Evolutionary conservation across 2,888 invertebrate species (phyloP), one percentile per base, ranked within the genome.

Genomic region (Coleophora deauratella): DNA sequence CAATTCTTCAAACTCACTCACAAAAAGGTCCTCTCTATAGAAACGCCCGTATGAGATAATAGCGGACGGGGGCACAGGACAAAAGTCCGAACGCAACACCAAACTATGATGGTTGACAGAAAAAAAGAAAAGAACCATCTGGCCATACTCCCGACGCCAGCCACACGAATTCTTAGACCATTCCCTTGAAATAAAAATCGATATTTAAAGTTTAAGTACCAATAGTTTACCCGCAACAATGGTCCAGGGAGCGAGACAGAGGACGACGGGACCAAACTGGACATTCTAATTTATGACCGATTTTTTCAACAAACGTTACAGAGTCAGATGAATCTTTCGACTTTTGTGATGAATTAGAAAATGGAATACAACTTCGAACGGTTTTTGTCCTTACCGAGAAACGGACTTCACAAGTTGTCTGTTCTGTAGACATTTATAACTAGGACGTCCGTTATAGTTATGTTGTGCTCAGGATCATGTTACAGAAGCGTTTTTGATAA

Each of bases 201-300:
- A 78, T 74, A 74, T 80, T 79, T 73, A 71, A 81, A 74, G 62
- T 75, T 21, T 73, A 77, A 76, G 73, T 74, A 77, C 71, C 77
- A 74, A 79, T 79, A 75, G 69, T 65, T 73, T 71, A 71, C 58
- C 58, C 56, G 63, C 64, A 68, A 77, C 76, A 77, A 78, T 76
- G 52, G 59, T 52, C 54, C 75, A 66, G 71, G 57, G 72, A 74
- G 60, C 50, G 72, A 72, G 74, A 75, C 63, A 57, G 60, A 47
- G 49, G 54, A 47, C 49, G 54, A 52, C 59, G 59, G 61, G 62
- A 59, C 61, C 63, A 61, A 68, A 72, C 71, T 71, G 72, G 76
- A 79, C 81, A 66, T 84, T 81, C 78, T 81, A 84, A 84, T 84
- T 85, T 85, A 85, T 81, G 84, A 69, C 65, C 59, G 58, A 62